Base-by-base conservation (phyloP, 35 echinoderm and acorn worm species). In the Patiria miniata region DNA sequence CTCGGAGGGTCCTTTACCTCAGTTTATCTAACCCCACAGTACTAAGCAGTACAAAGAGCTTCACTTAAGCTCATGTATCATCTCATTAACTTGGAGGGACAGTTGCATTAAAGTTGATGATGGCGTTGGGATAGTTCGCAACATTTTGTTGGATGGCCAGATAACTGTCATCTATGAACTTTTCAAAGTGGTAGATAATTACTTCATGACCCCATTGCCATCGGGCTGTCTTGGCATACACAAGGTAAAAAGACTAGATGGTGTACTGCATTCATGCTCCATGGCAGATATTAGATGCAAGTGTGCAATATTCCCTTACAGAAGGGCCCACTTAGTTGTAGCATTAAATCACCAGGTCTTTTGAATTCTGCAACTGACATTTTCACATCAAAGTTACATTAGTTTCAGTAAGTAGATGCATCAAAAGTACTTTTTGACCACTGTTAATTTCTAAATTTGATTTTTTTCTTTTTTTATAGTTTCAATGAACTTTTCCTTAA, bases 1-100 rank as follows among this genome's bases (percentile, higher is more conserved):
- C 85, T 52, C 50, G 19, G 15, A 86, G 86, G 89, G 89, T 78
- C 82, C 82, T 44, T 78, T 86, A 73, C 68, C 82, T 36, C 68
- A 77, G 4, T 39, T 32, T 60, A 28, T 86, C n/a, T 40, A 91
- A 28, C 36, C 61, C 28, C 61, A 69, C 34, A 7, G 14, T 15
- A 2, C 5, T 36, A 69, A 69, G 61, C 61, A 69, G 61, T 69
- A 69, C 18, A 69, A 69, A 69, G 61, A 69, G 61, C 61, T 29
- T 15, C 61, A 69, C 12, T 69, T 69, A 36, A 69, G 61, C 14
- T 6, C 5, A 69, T 69, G 61, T 69, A 34, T 15, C 61, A 32
- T 69, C 22, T 23, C 61, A 69, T 8, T 7, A 29, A 69, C 28
- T 69, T 69, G 61, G 61, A 69, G 29, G 29, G 61, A 69, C 14